Percentiles rank a stretch among this genome's conserved stretches.
Conservation (phyloP, 1,140 invertebrate species). For the Drosophila tropicalis region DNA sequence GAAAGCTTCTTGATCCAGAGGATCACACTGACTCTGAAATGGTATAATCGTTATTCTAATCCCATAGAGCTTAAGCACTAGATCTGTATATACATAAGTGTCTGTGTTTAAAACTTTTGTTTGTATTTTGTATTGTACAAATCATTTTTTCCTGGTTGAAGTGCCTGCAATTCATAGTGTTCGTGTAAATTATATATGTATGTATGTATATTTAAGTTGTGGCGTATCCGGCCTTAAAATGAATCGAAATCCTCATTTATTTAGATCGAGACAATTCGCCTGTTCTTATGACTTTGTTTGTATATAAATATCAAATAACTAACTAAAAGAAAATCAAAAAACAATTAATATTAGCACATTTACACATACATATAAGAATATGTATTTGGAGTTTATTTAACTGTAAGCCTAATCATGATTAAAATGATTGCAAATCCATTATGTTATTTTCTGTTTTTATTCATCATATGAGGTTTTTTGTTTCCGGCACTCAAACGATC, state of each 20-base stretch:
- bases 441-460: neutral
- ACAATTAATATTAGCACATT: neutral
- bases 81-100: slow-evolving; percentile 23
- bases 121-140: neutral
- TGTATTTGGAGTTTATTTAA: slow-evolving; percentile 5
- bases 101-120: neutral
- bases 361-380: neutral
- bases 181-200: neutral
- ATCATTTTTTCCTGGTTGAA: slow-evolving; percentile 22
- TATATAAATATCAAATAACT: slow-evolving; percentile 17
- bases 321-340: slow-evolving; percentile 7
- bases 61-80: slow-evolving; percentile 25
- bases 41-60: slow-evolving; percentile 46
- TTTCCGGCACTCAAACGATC: neutral
- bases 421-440: neutral
- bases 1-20: slow-evolving; percentile 64
- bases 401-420: neutral
- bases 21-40: slow-evolving; percentile 60
- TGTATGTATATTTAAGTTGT: neutral
- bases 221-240: slow-evolving; percentile 37
- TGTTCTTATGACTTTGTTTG: slow-evolving; percentile 7
- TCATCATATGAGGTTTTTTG: neutral
- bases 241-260: slow-evolving; percentile 4
- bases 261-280: neutral
- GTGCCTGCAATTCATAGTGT: slow-evolving; percentile 56